phyloP scores from a whole-genome alignment of 1,140 invertebrate species.

The Drosophila burlai region DNA sequence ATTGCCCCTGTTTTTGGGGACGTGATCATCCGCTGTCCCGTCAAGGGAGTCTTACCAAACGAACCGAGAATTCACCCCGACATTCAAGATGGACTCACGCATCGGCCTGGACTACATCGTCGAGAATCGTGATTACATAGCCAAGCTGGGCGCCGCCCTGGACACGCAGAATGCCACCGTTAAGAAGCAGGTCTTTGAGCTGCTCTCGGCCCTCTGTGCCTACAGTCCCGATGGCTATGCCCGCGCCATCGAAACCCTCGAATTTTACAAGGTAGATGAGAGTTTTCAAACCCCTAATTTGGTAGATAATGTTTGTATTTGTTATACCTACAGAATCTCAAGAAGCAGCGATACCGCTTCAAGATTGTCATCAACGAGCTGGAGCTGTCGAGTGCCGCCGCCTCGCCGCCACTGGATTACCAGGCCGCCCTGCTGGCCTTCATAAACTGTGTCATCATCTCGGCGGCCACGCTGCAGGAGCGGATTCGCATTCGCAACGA shows the following conservation, averaged over 20 bases:
- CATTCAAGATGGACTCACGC: slow-evolving; percentile 91
- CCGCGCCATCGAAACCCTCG: slow-evolving; percentile 93
- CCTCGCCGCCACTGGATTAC: slow-evolving; percentile 89
- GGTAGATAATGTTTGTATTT: background rate
- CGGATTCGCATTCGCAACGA: slow-evolving; percentile 95
- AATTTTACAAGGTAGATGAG: slow-evolving; percentile 92
- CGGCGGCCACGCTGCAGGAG: slow-evolving; percentile 94
- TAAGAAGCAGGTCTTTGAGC: slow-evolving; percentile 96
- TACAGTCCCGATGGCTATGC: slow-evolving; percentile 94
- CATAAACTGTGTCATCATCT: slow-evolving; percentile 98
- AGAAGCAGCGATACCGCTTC: slow-evolving; percentile 94
- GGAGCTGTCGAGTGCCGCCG: slow-evolving; percentile 88
- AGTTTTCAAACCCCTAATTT: background rate
- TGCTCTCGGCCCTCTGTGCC: slow-evolving; percentile 95
- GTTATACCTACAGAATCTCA: slow-evolving; percentile 88
- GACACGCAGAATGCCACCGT: slow-evolving; percentile 93
- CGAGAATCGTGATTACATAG: slow-evolving; percentile 96
- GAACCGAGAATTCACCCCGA: slow-evolving; percentile 3
- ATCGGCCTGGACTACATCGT: slow-evolving; percentile 97
- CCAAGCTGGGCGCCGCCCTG: slow-evolving; percentile 94
- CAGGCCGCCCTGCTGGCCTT: slow-evolving; percentile 96
- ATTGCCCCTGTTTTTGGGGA: slow-evolving; percentile 27
- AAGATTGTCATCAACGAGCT: slow-evolving; percentile 95
- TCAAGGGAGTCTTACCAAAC: slow-evolving; percentile 1
- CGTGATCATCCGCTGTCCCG: slow-evolving; percentile 18